Base-by-base conservation (phyloP, 2,888 invertebrate genomes). In the Platypus cylindrus region DNA sequence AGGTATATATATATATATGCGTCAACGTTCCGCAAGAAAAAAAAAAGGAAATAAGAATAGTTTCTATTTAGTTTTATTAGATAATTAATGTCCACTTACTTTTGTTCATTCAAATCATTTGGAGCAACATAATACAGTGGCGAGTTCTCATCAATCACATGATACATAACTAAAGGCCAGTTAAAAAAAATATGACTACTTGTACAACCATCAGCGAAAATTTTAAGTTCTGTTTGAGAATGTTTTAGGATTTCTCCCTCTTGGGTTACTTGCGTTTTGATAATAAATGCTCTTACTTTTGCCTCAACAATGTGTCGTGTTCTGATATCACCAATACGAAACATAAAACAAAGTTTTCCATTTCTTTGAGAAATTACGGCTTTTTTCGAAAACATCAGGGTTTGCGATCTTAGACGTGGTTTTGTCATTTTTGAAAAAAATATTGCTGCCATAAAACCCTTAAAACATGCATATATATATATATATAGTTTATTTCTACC, bases 351-450 rank as follows among this genome's bases (percentile, higher is more conserved):
- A 8, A 90, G 64, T 38, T 76, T 70, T 2, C 82, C 80, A 56
- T 93, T 84, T 32, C 87, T 70, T 50, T 81, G 73, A 50, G 82
- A 83, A 34, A 93, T 73, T 1, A 87, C 81, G 0, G 87, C 84
- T 50, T 83, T 73, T 50, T 80, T 78, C 35, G 89, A 90, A 59
- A 93, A 94, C 39, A 93, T 68, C 33, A 95, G 68, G 0, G 94
- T 94, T 59, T 90, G 84, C 0, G 89, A 83, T 36, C 93, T 70
- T 44, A 85, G 82, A 60, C 90, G 87, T 0, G 94, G 90, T 31
- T 93, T 70, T 1, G 90, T 87, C 65, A 94, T 73, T 62, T 94
- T 95, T 0, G 93, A 90, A 57, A 94, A 93, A 1, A 93, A 71
- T 31, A 83, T 78, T 5, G 82, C 83, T 3, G 81, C 71, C 75